Base-by-base conservation (phyloP, 1,140 invertebrate genomes). In the Drosophila pachea region DNA sequence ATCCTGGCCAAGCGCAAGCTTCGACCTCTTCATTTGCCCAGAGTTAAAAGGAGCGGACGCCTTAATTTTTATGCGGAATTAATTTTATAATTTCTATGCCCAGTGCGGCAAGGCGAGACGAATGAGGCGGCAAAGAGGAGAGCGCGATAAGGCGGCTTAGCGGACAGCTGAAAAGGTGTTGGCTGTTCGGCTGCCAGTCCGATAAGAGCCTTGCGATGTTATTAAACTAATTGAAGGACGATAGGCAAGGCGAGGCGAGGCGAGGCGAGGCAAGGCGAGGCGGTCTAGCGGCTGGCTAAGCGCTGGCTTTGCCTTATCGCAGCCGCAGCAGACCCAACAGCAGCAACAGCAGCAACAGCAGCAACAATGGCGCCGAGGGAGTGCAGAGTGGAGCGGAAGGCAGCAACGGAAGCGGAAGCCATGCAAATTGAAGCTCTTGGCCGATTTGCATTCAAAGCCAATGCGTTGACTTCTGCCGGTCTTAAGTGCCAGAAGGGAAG, bases 181-280 rank as follows among this genome's bases (percentile, higher is more conserved):
- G 38, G 35, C 63, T 63, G 58, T n/a, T 22, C 42, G 22, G 33
- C 14, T 68, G 71, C 48, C 42, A 42, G 49, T 48, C 38, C 43
- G 67, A 67, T 65, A 48, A 74, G 71, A 68, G 38, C 73, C 70
- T 76, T 70, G 66, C 69, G 73, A 76, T 76, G 75, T 86, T 86
- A 86, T 86, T 86, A 79, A 74, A 81, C 79, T 84, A 84, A 84
- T 84, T 86, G 81, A 84, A 84, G 84, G 79, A 74, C 79, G 76
- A 84, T 84, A 74, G 79, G 69, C 73, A 22, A 22, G 22, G 1
- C 22, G 22, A 1, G 69, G 32, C 70, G 52, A 68, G 59, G 59
- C 53, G 68, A 11, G 36, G 8, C 4, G 36, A 6, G 45, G 9
- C 22, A 72, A 43, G 70, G 49, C 42, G 31, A n/a, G 49, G 47